Evolutionary conservation across 2,113 vertebrate species (phyloP).

Genomic region (Myotis brandtii): DNA sequence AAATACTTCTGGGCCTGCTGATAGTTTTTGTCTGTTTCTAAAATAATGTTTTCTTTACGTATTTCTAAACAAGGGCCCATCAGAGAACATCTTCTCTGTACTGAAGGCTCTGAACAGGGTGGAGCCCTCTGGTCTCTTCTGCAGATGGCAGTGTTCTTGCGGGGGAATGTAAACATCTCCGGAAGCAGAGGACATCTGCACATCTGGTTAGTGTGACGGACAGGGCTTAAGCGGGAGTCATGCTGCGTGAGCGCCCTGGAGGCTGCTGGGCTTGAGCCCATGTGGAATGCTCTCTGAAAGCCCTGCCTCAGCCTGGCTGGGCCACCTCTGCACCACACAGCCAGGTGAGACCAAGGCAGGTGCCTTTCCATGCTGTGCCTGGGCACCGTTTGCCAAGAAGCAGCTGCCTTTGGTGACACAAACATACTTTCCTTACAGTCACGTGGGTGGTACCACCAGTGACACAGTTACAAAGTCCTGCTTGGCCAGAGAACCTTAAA

Average conservation of each 20-base stretch:
- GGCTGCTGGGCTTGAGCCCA: constrained; percentile 61
- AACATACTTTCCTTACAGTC: background rate
- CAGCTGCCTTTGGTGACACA: constrained; percentile 48
- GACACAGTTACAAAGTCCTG: constrained; percentile 45
- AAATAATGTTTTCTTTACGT: background rate
- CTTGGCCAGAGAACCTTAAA: constrained; percentile 9
- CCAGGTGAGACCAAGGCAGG: constrained; percentile 65
- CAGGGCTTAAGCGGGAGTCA: constrained; percentile 66
- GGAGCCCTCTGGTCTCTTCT: background rate
- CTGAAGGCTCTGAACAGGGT: background rate
- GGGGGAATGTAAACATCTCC: constrained; percentile 63
- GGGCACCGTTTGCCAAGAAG: constrained; percentile 64
- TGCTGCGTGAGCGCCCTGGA: constrained; percentile 70
- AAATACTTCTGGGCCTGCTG: background rate
- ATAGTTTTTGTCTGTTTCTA: background rate
- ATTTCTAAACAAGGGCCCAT: background rate
- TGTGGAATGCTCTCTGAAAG: constrained; percentile 71
- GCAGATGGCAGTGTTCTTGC: constrained; percentile 55
- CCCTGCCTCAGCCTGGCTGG: constrained; percentile 45
- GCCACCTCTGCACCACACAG: constrained; percentile 51
- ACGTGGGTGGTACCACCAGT: background rate
- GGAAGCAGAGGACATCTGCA: constrained; percentile 71
- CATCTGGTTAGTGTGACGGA: constrained; percentile 66
- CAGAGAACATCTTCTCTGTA: background rate
- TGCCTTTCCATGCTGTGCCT: constrained; percentile 69